phyloP scores from a whole-genome alignment of 2,113 vertebrate species.

The Monopterus albus region DNA sequence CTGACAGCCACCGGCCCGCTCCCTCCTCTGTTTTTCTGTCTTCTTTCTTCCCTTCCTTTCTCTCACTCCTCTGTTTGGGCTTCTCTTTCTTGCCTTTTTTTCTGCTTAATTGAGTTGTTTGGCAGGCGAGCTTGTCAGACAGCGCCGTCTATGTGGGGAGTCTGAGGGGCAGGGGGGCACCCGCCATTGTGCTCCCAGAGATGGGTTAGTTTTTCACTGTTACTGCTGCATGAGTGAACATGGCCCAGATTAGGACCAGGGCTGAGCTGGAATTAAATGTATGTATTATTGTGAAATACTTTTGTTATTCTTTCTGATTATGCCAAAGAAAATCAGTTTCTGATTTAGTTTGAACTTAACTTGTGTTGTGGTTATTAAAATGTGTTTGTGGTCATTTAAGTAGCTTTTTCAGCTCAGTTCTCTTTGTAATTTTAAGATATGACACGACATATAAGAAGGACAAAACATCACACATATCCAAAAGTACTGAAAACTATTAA shows the following conservation, averaged over 20 bases:
- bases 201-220: conserved; percentile 86
- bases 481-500: neutral
- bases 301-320: neutral
- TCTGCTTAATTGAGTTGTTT: conserved; percentile 88
- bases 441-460: neutral
- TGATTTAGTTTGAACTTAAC: no score
- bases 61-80: conserved; percentile 76
- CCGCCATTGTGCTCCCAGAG: conserved; percentile 77
- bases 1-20: conserved; percentile 80
- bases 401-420: neutral
- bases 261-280: conserved; percentile 22
- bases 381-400: neutral
- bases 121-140: conserved; percentile 84
- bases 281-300: conserved; percentile 15
- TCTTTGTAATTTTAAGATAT: no score
- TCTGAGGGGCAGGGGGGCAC: conserved; percentile 68
- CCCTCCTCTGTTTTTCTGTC: conserved; percentile 71
- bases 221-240: conserved; percentile 81
- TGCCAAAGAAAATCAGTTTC: neutral
- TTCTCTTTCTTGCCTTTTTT: conserved; percentile 81
- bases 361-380: no score
- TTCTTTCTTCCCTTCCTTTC: conserved; percentile 75
- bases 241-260: conserved; percentile 58
- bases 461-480: no score
- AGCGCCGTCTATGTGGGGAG: conserved; percentile 82